phyloP scores from a whole-genome alignment of 2,797 vertebrate genomes.

The Dendrocincla tyrannina region DNA sequence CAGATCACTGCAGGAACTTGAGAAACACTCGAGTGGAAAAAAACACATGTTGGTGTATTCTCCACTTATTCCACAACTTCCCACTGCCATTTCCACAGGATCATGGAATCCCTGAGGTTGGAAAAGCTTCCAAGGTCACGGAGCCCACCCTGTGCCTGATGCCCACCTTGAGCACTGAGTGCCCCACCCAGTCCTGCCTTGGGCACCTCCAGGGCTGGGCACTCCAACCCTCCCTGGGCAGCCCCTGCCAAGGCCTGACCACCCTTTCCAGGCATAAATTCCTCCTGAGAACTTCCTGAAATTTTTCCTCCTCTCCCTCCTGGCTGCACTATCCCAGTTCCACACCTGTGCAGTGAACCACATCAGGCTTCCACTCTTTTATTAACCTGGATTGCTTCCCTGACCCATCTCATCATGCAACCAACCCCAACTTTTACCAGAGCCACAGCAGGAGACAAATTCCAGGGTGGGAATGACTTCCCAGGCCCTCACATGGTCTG shows the following conservation, averaged over 20 bases:
- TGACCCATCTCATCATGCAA: neutral
- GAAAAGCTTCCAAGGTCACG: neutral
- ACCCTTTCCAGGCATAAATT: accelerated
- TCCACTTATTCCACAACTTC: too few relatives aligned
- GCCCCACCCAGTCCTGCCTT: neutral
- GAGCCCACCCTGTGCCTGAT: neutral
- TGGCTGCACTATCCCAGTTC: neutral
- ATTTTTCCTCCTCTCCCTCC: neutral
- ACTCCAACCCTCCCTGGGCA: neutral
- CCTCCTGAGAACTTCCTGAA: neutral
- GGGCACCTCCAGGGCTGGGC: neutral
- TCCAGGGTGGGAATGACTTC: neutral
- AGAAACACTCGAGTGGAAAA: too few relatives aligned
- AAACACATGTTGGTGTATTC: too few relatives aligned
- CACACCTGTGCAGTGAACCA: neutral
- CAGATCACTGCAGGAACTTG: too few relatives aligned
- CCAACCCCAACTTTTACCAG: neutral
- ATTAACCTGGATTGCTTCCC: neutral
- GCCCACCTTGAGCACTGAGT: neutral
- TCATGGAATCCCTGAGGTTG: accelerated
- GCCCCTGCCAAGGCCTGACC: neutral
- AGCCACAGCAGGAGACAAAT: neutral
- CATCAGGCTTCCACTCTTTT: neutral
- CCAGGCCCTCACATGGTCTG: neutral
- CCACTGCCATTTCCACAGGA: neutral